Conservation (phyloP, 2,113 vertebrate genomes). For the Ctenodactylus gundi region DNA sequence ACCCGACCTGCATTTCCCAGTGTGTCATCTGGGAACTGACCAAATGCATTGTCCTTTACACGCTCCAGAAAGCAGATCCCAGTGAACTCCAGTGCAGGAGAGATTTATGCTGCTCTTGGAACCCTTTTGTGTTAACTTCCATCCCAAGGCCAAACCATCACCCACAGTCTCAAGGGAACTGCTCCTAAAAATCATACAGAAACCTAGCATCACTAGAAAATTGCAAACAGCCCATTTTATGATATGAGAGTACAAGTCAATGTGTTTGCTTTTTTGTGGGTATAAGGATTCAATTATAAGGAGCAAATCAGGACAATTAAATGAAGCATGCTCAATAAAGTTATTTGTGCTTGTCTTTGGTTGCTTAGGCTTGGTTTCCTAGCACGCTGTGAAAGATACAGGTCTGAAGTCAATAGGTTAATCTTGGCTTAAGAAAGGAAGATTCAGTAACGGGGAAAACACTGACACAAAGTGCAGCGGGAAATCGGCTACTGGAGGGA, state of each 20-base stretch:
- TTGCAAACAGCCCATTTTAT: background rate
- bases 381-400: background rate
- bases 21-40: background rate
- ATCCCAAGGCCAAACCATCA: background rate
- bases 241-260: background rate
- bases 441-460: conserved; percentile 30
- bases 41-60: background rate
- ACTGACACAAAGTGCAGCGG: background rate
- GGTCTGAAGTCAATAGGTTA: conserved; percentile 69
- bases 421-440: conserved; percentile 69
- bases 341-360: background rate
- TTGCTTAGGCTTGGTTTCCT: conserved; percentile 57
- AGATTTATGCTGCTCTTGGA: background rate
- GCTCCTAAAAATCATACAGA: background rate
- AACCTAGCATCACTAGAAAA: background rate
- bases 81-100: background rate
- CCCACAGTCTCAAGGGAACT: background rate
- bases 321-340: background rate
- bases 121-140: background rate
- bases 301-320: background rate
- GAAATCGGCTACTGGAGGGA: conserved; percentile 32
- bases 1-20: background rate
- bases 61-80: background rate
- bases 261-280: background rate
- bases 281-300: conserved; percentile 34